Evolutionary conservation across 2,113 vertebrate genomes (phyloP).

Genomic region (Xenopus laevis): DNA sequence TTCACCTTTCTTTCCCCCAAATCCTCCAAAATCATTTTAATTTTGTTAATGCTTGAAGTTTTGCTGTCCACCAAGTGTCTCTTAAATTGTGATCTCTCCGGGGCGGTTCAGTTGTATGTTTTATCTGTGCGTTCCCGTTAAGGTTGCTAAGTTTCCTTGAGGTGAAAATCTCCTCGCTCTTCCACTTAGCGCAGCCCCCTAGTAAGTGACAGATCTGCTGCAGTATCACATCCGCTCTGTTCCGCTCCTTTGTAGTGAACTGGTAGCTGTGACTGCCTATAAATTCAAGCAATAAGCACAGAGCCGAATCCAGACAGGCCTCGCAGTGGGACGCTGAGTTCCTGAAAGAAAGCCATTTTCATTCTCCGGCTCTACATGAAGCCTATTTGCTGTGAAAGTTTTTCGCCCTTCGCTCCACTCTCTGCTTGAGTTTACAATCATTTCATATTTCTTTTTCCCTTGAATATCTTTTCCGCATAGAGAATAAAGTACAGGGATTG

Average conservation of each 20-base stretch:
- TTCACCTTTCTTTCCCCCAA: no score
- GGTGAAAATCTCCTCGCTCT: background rate
- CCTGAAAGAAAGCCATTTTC: background rate
- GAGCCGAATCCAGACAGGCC: slow-evolving; percentile 9
- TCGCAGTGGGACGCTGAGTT: slow-evolving; percentile 2
- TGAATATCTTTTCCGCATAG: background rate
- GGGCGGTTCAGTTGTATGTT: background rate
- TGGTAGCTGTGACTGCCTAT: slow-evolving; percentile 26
- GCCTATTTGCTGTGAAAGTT: background rate
- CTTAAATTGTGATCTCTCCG: background rate
- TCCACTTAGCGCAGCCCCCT: slow-evolving; percentile 6
- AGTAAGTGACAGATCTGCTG: slow-evolving; percentile 28
- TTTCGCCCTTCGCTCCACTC: background rate
- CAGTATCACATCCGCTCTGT: slow-evolving; percentile 14
- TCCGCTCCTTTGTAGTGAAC: slow-evolving; percentile 14
- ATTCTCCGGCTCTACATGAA: background rate
- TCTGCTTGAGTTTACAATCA: slow-evolving; percentile 2
- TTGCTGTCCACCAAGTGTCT: no score
- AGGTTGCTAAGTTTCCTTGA: background rate
- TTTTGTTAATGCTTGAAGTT: no score
- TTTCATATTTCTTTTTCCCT: background rate
- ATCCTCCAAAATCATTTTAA: no score
- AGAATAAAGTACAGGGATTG: background rate
- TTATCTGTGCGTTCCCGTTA: no score
- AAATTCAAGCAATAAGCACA: slow-evolving; percentile 39